Evolutionary conservation across 2,797 vertebrate genomes (phyloP), one percentile per base, ranked within the genome.

Genomic region (Fistularia tabacaria): DNA sequence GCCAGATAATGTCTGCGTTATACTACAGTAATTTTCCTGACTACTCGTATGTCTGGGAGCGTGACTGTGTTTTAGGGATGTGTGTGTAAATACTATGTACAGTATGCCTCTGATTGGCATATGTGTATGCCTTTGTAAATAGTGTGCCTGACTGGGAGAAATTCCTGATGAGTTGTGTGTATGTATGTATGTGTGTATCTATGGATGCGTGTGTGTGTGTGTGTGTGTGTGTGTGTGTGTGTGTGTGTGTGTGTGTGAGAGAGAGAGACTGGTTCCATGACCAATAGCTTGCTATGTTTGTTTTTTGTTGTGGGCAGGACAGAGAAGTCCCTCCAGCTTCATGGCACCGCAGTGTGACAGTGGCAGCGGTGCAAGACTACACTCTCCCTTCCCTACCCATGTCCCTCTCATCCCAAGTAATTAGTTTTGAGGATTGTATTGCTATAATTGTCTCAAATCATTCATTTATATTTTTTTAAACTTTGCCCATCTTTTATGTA

Each of bases 91-190:
- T 85, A 87, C 54, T 75, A 61, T 86, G 81, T 84, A 80, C 80
- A 84, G 80, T 76, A 77, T 73, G 84, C 82, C 76, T 84, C 54
- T 73, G 74, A 74, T 62, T 69, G 76, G 75, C 54, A 11, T 75
- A 64, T 81, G 69, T 81, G 76, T 83, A 68, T 82, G 81, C 82
- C 79, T 85, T 87, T 89, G 77, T 87, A 90, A 88, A 90, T 87
- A 87, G 85, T 79, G 70, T 76, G 85, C 62, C 54, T 87, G 85
- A 64, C 50, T 62, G 71, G 57, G 50, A 38, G 66, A 54, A 74
- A 71, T 75, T 78, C 47, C 57, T 76, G 50, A 14, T 49, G 64
- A 57, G 47, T 65, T 62, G 57, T 71, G 76, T 74, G 69, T 14
- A 14, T 44, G 36, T 46, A 10, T 56, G 68, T 51, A 15, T 41